Percentiles rank a stretch among this genome's conserved stretches.
Evolutionary conservation across 2,888 invertebrate species (phyloP).

Genomic region (Apotomis capreana): DNA sequence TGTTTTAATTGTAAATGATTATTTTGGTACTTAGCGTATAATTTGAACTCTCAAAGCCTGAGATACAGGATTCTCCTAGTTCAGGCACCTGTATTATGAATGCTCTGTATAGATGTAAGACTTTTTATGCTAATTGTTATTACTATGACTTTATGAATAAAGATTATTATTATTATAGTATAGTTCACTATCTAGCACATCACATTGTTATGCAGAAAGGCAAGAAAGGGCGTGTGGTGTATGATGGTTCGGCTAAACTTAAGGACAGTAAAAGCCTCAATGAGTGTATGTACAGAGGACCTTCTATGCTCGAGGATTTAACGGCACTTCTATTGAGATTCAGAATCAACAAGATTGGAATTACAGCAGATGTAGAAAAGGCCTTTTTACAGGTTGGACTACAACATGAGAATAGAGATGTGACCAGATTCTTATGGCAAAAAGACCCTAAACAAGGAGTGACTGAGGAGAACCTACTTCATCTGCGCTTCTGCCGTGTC

Average conservation of each 20-base stretch:
- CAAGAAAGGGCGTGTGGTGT: slow-evolving; percentile 2
- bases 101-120: no score
- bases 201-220: slow-evolving; percentile 2
- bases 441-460: slow-evolving; percentile 28
- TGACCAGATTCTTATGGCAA: slow-evolving; percentile 48
- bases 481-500: slow-evolving; percentile 40
- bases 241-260: slow-evolving; percentile 1
- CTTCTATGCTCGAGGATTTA: slow-evolving; percentile 47
- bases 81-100: no score
- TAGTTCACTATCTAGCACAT: not conserved
- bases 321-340: slow-evolving; percentile 47
- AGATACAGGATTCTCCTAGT: no score
- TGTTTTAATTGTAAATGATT: no score
- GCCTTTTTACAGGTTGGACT: not conserved
- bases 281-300: slow-evolving; percentile 37
- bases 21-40: no score
- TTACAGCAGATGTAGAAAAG: slow-evolving; percentile 3
- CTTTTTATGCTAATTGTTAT: no score
- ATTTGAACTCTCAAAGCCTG: no score
- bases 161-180: no score
- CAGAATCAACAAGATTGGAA: slow-evolving; percentile 43
- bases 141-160: no score
- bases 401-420: slow-evolving; percentile 43
- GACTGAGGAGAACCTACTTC: slow-evolving; percentile 28
- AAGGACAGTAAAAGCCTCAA: not conserved